A percentile compares a stretch with the other conserved stretches of the same genome.
phyloP scores from a whole-genome alignment of 2,888 invertebrate genomes.

The Acleris holmiana region DNA sequence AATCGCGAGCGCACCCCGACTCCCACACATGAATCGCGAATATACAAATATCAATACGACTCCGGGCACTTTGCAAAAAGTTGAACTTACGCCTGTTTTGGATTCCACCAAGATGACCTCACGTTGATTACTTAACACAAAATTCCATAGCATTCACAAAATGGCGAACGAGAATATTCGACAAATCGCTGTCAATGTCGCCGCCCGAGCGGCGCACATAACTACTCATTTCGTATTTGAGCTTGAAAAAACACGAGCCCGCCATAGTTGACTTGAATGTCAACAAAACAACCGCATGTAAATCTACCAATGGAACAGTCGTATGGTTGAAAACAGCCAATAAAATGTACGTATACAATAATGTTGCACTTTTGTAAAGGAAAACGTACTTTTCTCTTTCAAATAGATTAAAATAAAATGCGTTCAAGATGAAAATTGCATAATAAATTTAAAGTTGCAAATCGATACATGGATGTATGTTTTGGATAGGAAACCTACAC shows the following conservation, averaged over 20 bases:
- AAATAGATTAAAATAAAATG: conserved; percentile 37
- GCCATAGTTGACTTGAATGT: conserved; percentile 64
- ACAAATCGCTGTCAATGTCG: conserved; percentile 81
- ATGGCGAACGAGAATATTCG: conserved; percentile 81
- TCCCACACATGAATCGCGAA: conserved; percentile 31
- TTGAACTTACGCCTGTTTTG: conserved; percentile 64
- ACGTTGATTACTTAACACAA: conserved; percentile 73
- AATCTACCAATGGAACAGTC: conserved; percentile 41
- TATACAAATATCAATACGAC: conserved; percentile 50
- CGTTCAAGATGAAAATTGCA: conserved; percentile 2
- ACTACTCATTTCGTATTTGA: conserved; percentile 79
- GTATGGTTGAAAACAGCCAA: conserved; percentile 38
- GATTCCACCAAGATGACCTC: conserved; percentile 51
- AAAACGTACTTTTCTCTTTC: conserved; percentile 38
- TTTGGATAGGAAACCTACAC: no score
- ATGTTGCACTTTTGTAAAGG: conserved; percentile 36
- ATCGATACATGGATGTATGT: no score
- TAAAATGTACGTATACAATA: conserved; percentile 13
- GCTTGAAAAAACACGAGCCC: conserved; percentile 81
- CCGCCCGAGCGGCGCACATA: conserved; percentile 78
- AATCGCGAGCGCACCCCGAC: conserved; percentile 43
- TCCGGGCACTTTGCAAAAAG: conserved; percentile 52
- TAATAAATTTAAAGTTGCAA: background rate
- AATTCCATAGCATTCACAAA: conserved; percentile 76
- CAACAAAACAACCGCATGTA: conserved; percentile 15